Conservation (phyloP, 1,140 invertebrate genomes). For the Mizuhopecten yessoensis region DNA sequence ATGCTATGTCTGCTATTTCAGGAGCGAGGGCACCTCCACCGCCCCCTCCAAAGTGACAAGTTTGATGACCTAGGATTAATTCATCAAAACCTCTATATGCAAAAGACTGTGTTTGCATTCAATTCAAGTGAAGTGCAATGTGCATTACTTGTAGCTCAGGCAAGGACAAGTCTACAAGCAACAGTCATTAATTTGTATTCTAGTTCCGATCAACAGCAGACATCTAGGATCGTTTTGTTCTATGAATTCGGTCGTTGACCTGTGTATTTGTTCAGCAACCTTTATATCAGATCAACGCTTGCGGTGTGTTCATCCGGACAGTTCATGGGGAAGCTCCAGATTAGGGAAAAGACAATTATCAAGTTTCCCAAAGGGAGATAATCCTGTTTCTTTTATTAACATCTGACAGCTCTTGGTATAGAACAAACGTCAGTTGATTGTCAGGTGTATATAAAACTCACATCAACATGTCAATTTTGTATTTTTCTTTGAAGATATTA, state of each 20-base stretch:
- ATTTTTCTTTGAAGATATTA: neutral
- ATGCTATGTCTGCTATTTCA: neutral
- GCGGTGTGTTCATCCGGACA: neutral
- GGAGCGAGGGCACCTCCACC: neutral
- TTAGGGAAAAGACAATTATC: neutral
- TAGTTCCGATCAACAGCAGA: neutral
- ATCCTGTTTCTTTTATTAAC: neutral
- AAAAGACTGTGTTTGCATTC: constrained; percentile 31
- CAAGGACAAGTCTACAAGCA: constrained; percentile 19
- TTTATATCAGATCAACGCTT: neutral
- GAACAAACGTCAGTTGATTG: neutral
- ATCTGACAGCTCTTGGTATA: neutral
- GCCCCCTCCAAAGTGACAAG: neutral
- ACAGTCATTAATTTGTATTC: neutral
- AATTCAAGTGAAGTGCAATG: neutral
- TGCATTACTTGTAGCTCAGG: neutral
- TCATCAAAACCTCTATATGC: neutral
- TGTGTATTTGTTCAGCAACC: neutral
- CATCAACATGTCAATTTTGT: neutral
- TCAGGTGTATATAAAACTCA: constrained; percentile 2
- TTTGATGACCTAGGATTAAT: neutral
- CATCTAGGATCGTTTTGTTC: neutral
- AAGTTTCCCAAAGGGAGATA: neutral
- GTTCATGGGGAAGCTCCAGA: neutral
- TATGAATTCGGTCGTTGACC: neutral